Conservation (phyloP, 2,113 vertebrate species). For the Brachionichthys hirsutus region DNA sequence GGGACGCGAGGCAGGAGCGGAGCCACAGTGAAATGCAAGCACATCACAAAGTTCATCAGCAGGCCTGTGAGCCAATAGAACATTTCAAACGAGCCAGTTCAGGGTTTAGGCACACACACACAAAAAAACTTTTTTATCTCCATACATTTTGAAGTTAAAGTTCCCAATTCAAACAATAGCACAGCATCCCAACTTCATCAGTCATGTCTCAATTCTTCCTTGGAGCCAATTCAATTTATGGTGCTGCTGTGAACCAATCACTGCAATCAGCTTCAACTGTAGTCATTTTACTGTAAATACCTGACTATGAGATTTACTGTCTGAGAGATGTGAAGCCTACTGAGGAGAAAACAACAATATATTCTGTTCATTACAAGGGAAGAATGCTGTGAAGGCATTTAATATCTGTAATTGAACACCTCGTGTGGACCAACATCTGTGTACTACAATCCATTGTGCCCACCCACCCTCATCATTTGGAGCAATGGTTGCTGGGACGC, state of each 20-base stretch:
- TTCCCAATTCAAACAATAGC: slow-evolving; percentile 9
- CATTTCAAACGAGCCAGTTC: background rate
- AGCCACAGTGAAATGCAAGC: slow-evolving; percentile 45
- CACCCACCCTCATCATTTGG: slow-evolving; percentile 14
- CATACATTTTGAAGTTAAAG: too few relatives aligned
- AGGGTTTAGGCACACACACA: background rate
- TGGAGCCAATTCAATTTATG: slow-evolving; percentile 33
- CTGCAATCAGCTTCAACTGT: slow-evolving; percentile 29
- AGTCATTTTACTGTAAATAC: background rate
- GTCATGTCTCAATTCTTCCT: slow-evolving; percentile 26
- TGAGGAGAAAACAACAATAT: slow-evolving; percentile 10
- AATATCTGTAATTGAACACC: slow-evolving; percentile 34
- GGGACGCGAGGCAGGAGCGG: slow-evolving; percentile 6
- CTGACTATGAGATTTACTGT: slow-evolving; percentile 5
- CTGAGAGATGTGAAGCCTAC: background rate
- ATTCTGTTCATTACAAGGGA: slow-evolving; percentile 11
- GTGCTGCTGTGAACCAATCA: slow-evolving; percentile 27
- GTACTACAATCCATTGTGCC: slow-evolving; percentile 24
- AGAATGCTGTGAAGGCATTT: slow-evolving; percentile 24
- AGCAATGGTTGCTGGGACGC: background rate
- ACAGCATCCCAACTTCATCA: slow-evolving; percentile 42
- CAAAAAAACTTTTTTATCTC: background rate
- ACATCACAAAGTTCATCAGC: slow-evolving; percentile 21
- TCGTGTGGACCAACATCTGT: slow-evolving; percentile 23
- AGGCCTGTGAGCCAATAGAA: slow-evolving; percentile 1